phyloP scores from a whole-genome alignment of 2,888 invertebrate species.

The Tachina grossa region DNA sequence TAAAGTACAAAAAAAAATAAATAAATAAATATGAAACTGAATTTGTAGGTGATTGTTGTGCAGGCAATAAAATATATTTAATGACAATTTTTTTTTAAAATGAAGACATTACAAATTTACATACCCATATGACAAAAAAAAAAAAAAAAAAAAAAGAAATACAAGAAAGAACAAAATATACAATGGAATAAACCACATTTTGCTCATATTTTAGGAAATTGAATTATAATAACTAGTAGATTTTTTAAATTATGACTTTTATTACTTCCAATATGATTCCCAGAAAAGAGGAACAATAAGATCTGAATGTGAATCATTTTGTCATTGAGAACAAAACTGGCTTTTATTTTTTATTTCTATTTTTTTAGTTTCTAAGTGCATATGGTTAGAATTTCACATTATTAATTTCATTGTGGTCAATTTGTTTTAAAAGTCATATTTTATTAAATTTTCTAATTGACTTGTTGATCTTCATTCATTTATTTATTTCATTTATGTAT shows the following conservation, averaged over 20 bases:
- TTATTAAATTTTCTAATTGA: slow-evolving; percentile 64
- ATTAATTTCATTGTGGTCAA: slow-evolving; percentile 50
- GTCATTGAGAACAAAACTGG: too few relatives aligned
- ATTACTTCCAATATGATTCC: too few relatives aligned
- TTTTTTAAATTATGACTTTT: too few relatives aligned
- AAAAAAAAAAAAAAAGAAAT: slow-evolving; percentile 65
- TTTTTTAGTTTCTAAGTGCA: background rate
- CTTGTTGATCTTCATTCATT: slow-evolving; percentile 53
- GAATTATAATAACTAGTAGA: background rate
- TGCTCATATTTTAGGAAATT: slow-evolving; percentile 1
- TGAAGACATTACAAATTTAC: slow-evolving; percentile 77
- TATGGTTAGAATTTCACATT: slow-evolving; percentile 14
- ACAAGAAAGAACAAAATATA: background rate
- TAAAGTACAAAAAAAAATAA: background rate
- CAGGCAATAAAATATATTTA: slow-evolving; percentile 68
- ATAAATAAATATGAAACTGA: slow-evolving; percentile 2
- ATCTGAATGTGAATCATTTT: too few relatives aligned
- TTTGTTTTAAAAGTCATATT: slow-evolving; percentile 35
- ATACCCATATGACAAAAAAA: too few relatives aligned
- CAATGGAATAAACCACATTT: background rate
- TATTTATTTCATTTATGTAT: slow-evolving; percentile 6
- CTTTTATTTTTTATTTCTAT: too few relatives aligned
- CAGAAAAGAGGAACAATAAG: too few relatives aligned
- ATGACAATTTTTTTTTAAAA: slow-evolving; percentile 78
- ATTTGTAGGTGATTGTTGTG: slow-evolving; percentile 64